phyloP scores from a whole-genome alignment of 2,888 invertebrate genomes.

The Drosophila barbarae region DNA sequence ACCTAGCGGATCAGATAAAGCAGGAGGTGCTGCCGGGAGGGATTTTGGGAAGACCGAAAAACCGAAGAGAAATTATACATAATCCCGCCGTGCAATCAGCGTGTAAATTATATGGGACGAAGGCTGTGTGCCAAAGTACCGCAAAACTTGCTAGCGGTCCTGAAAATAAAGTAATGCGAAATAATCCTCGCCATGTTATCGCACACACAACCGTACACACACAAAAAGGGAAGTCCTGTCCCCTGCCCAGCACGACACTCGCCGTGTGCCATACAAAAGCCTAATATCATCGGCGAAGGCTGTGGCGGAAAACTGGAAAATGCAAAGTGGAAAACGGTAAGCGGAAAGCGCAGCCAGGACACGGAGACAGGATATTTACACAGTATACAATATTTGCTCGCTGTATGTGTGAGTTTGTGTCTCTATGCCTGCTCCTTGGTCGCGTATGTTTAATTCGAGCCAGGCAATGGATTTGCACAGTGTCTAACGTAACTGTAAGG shows the following conservation, averaged over 20 bases:
- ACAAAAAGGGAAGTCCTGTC: conserved; percentile 14
- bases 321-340: conserved; percentile 64
- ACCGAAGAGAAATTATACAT: conserved; percentile 68
- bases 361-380: conserved; percentile 64
- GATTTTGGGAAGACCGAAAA: conserved; percentile 32
- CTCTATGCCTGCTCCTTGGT: conserved; percentile 14
- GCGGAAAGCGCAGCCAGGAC: conserved; percentile 55
- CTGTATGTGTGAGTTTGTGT: conserved; percentile 16
- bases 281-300: conserved; percentile 50
- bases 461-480: conserved; percentile 53
- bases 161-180: conserved; percentile 74
- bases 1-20: conserved; percentile 59
- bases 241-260: conserved; percentile 29
- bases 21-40: conserved; percentile 5
- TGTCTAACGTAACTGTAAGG: conserved; percentile 8
- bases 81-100: conserved; percentile 71
- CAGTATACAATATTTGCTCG: conserved; percentile 64
- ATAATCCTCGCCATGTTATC: conserved; percentile 74
- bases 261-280: conserved; percentile 66
- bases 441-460: conserved; percentile 53
- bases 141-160: conserved; percentile 72
- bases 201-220: conserved; percentile 55
- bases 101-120: conserved; percentile 69
- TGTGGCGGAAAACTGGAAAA: conserved; percentile 32
- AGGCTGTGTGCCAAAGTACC: conserved; percentile 65